Evolutionary conservation across 2,888 invertebrate genomes (phyloP).

Genomic region (Seladonia tumulorum): DNA sequence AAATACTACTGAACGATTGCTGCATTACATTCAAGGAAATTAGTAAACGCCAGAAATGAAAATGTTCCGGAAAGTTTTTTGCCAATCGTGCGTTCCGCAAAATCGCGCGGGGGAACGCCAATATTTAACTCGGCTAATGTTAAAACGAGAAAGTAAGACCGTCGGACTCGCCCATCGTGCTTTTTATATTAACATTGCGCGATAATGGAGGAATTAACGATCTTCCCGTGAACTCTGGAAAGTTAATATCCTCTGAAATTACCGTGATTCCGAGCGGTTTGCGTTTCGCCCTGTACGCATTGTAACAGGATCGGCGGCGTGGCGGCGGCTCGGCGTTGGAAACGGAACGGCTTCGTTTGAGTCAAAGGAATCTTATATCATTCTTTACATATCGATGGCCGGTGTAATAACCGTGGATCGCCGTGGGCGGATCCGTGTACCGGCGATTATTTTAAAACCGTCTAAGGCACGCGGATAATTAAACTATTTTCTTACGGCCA

Average conservation of each 20-base stretch:
- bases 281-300: neutral
- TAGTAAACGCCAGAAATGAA: neutral
- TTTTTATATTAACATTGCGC: neutral
- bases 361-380: slow-evolving; percentile 53
- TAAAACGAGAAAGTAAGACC: neutral
- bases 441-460: slow-evolving; percentile 38
- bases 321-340: neutral
- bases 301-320: neutral
- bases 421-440: neutral
- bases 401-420: slow-evolving; percentile 20
- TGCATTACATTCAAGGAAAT: neutral
- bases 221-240: neutral
- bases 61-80: neutral
- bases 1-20: neutral
- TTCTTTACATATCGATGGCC: slow-evolving; percentile 37
- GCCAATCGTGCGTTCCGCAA: too few relatives aligned
- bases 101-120: neutral
- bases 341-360: slow-evolving; percentile 2
- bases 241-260: neutral
- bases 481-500: slow-evolving; percentile 59
- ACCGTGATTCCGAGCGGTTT: neutral
- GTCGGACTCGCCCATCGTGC: neutral
- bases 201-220: neutral
- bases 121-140: neutral
- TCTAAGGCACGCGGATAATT: slow-evolving; percentile 31